Evolutionary conservation across 2,797 vertebrate species (phyloP).

Genomic region (Scolopax rusticola): DNA sequence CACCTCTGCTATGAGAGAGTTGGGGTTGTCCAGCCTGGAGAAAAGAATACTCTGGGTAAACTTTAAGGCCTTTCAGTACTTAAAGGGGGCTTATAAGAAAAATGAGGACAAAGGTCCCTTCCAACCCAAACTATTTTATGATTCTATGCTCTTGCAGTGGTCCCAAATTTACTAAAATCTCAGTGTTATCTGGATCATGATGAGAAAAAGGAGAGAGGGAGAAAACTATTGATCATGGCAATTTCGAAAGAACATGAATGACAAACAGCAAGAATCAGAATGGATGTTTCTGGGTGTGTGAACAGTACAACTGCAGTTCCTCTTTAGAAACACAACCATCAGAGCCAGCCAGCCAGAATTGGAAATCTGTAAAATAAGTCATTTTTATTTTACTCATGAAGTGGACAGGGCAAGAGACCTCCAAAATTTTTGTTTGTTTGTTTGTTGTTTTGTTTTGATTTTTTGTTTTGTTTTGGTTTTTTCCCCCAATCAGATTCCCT

Average conservation of each 20-base stretch:
- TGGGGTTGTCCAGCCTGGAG: not conserved
- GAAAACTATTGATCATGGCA: not conserved
- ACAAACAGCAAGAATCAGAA: conserved; percentile 4
- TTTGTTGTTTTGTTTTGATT: too few species aligned
- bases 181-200: not conserved
- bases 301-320: not conserved
- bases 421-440: not conserved
- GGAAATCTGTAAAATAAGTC: not conserved
- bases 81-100: not conserved
- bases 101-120: not conserved
- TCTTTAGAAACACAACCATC: not conserved
- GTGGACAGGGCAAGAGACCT: not conserved
- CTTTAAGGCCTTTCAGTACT: not conserved
- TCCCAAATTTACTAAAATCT: not conserved
- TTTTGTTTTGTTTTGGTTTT: not conserved
- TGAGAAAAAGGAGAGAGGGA: not conserved
- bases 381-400: not conserved
- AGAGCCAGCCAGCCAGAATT: conserved; percentile 3
- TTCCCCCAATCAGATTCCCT: not conserved
- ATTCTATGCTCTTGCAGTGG: not conserved
- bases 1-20: not conserved
- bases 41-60: not conserved
- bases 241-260: not conserved
- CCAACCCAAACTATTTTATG: not conserved
- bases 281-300: not conserved